Conservation (phyloP, 2,888 invertebrate genomes). For the Crematogaster levior region DNA sequence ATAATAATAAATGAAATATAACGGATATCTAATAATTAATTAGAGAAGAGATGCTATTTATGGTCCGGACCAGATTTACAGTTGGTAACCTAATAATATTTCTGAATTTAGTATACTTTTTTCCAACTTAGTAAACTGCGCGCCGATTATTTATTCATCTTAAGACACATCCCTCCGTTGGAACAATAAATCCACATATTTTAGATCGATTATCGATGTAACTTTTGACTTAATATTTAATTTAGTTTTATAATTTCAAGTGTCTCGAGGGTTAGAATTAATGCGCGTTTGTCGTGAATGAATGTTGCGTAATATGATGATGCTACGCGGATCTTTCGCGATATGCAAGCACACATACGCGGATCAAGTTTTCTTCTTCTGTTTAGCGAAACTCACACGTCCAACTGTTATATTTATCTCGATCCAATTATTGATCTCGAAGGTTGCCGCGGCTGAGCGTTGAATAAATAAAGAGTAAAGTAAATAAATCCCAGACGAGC, state of each 20-base stretch:
- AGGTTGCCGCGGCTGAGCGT: background rate
- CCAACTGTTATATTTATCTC: constrained; percentile 32
- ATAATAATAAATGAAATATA: too few relatives aligned
- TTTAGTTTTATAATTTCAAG: background rate
- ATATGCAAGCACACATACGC: background rate
- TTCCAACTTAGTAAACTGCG: too few relatives aligned
- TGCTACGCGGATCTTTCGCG: background rate
- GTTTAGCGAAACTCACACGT: background rate
- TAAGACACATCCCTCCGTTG: too few relatives aligned
- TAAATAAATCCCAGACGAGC: constrained; percentile 17
- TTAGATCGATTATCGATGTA: too few relatives aligned
- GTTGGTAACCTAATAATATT: too few relatives aligned
- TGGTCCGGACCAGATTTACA: too few relatives aligned
- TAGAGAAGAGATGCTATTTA: too few relatives aligned
- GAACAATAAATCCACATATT: too few relatives aligned
- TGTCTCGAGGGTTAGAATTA: background rate
- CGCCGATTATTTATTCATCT: too few relatives aligned
- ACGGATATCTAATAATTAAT: too few relatives aligned
- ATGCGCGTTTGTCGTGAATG: background rate
- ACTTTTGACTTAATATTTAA: too few relatives aligned
- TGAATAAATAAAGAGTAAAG: constrained; percentile 28
- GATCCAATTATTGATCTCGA: constrained; percentile 37
- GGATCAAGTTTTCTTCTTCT: background rate
- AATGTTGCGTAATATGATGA: background rate
- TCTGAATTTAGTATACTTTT: too few relatives aligned